Evolutionary conservation across 2,113 vertebrate species (phyloP).

Genomic region (Sterrhoptilus dennistouni): DNA sequence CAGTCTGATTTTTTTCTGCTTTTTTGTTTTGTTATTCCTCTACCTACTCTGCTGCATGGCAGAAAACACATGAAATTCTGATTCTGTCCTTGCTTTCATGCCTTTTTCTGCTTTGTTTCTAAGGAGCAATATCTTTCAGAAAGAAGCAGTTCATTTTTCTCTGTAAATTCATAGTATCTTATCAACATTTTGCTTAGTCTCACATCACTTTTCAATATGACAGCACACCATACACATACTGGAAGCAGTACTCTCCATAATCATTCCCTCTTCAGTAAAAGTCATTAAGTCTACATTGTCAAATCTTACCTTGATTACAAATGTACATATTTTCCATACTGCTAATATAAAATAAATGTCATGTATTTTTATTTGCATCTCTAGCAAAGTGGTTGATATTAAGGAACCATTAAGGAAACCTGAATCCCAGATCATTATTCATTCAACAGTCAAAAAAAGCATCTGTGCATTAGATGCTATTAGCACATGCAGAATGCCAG

Average conservation of each 20-base stretch:
- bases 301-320: slow-evolving; percentile 73
- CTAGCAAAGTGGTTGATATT: slow-evolving; percentile 71
- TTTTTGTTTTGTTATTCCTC: background rate
- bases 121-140: background rate
- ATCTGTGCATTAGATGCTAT: slow-evolving; percentile 71
- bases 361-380: slow-evolving; percentile 62
- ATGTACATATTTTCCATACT: slow-evolving; percentile 52
- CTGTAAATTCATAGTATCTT: background rate
- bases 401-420: slow-evolving; percentile 72
- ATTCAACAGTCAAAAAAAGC: slow-evolving; percentile 67
- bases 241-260: slow-evolving; percentile 46
- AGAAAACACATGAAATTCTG: background rate
- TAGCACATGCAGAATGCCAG: slow-evolving; percentile 72
- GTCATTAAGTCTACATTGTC: slow-evolving; percentile 51
- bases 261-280: slow-evolving; percentile 54
- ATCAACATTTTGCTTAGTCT: slow-evolving; percentile 2
- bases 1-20: background rate
- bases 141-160: background rate
- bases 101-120: background rate
- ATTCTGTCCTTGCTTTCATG: background rate
- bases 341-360: slow-evolving; percentile 72
- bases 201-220: background rate
- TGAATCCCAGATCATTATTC: slow-evolving; percentile 74
- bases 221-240: slow-evolving; percentile 15
- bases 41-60: background rate